Evolutionary conservation across 2,113 vertebrate genomes (phyloP).

Genomic region (Jacana jacana): DNA sequence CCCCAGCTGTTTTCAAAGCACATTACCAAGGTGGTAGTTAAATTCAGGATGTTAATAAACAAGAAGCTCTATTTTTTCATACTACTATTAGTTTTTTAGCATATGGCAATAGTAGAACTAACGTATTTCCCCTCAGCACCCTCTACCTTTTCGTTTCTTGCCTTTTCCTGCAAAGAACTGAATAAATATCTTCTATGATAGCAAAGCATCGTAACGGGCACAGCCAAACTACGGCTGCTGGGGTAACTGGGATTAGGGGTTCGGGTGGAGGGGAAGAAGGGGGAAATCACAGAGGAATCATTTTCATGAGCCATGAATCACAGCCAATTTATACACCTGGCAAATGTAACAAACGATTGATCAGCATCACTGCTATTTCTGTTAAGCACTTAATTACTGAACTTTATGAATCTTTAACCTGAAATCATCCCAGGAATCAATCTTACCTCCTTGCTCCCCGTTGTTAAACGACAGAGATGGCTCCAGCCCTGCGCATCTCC

Average conservation of each 20-base stretch:
- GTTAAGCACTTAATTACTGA: constrained; percentile 38
- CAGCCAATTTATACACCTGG: not conserved
- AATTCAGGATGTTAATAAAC: constrained; percentile 36
- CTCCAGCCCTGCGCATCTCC: not conserved
- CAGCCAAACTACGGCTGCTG: constrained; percentile 48
- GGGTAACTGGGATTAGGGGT: not conserved
- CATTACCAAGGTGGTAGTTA: not conserved
- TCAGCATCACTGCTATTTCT: not conserved
- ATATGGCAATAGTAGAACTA: constrained; percentile 32
- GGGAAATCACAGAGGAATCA: not conserved
- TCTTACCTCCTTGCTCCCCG: not conserved
- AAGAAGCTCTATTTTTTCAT: constrained; percentile 64
- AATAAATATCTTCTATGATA: constrained; percentile 29
- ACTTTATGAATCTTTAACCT: not conserved
- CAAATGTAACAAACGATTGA: not conserved
- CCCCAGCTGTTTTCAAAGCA: constrained; percentile 25
- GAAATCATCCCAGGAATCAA: constrained; percentile 2
- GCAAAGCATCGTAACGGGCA: constrained; percentile 19
- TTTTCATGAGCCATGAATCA: constrained; percentile 20
- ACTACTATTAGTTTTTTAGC: constrained; percentile 55
- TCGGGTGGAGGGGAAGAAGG: not conserved
- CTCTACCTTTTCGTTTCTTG: constrained; percentile 9
- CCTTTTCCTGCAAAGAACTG: constrained; percentile 29
- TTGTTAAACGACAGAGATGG: not conserved
- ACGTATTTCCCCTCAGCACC: not conserved